Conservation (phyloP, 2,797 vertebrate genomes). For the Bucorvus abyssinicus region DNA sequence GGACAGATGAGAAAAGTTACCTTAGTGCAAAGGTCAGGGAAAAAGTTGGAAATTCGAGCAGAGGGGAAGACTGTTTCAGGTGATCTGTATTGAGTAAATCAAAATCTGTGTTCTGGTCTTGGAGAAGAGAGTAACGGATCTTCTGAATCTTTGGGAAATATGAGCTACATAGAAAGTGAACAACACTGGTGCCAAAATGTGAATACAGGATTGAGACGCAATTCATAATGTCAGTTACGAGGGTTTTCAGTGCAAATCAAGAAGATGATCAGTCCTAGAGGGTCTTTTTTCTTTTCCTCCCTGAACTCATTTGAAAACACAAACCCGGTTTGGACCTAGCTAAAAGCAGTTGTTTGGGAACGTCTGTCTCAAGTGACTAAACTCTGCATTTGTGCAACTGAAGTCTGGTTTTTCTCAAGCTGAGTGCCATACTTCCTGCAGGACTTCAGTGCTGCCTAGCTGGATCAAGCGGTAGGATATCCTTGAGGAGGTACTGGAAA, state of each 20-base stretch:
- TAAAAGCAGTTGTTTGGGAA: neutral
- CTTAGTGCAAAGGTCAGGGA: neutral
- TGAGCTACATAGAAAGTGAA: neutral
- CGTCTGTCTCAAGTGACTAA: neutral
- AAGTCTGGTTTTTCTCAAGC: neutral
- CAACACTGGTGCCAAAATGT: neutral
- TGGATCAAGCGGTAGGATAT: neutral
- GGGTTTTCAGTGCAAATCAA: neutral
- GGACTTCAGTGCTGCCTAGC: neutral
- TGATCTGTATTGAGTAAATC: neutral
- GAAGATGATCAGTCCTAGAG: neutral
- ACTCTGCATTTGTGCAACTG: neutral
- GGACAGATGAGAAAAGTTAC: neutral
- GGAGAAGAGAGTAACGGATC: neutral
- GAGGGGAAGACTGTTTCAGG: neutral
- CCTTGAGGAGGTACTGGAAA: neutral
- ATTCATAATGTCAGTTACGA: neutral
- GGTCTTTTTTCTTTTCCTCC: neutral
- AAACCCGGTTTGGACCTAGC: neutral
- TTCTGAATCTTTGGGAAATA: neutral
- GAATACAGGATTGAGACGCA: neutral
- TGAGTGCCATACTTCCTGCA: neutral
- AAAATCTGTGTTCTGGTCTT: neutral
- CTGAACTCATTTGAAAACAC: neutral
- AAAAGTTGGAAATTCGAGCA: neutral